phyloP scores from a whole-genome alignment of 1,140 invertebrate genomes.

The Drosophila mojavensis region DNA sequence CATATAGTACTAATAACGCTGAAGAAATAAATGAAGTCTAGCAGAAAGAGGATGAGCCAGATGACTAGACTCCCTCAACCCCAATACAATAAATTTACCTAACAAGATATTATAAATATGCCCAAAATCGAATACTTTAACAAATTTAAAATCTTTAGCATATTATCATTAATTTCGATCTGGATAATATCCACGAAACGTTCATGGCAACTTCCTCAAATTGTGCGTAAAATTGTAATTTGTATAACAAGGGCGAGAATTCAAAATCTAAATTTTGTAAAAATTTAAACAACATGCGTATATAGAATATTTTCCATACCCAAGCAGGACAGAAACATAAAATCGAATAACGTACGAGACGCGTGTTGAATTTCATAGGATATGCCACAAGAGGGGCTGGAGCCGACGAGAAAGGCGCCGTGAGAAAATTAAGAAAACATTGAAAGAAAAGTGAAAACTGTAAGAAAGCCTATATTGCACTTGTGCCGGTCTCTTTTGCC shows the following conservation, averaged over 20 bases:
- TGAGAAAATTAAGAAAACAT: slow-evolving; percentile 56
- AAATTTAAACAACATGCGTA: slow-evolving; percentile 52
- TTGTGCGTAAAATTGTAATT: slow-evolving; percentile 44
- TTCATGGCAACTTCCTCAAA: slow-evolving; percentile 33
- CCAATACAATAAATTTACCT: too few relatives aligned
- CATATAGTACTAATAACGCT: too few relatives aligned
- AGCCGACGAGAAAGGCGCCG: slow-evolving; percentile 35
- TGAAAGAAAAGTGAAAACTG: slow-evolving; percentile 24
- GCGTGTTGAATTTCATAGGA: slow-evolving; percentile 74
- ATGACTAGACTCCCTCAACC: too few relatives aligned
- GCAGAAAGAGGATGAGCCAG: too few relatives aligned
- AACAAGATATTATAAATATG: too few relatives aligned
- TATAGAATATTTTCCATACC: slow-evolving; percentile 56
- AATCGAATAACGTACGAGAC: slow-evolving; percentile 49
- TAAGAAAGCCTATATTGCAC: slow-evolving; percentile 15
- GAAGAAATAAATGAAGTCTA: too few relatives aligned
- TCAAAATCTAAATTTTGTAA: slow-evolving; percentile 52
- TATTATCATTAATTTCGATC: slow-evolving; percentile 14
- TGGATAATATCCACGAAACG: slow-evolving; percentile 22
- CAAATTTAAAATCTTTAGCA: neutral
- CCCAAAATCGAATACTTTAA: too few relatives aligned
- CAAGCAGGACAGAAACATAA: slow-evolving; percentile 47
- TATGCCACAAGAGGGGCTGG: slow-evolving; percentile 11
- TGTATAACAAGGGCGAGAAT: slow-evolving; percentile 40
- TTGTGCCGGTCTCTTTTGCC: slow-evolving; percentile 35